These are phyloP conservation scores for Bellardia pandia DNA, from an alignment of 2,888 invertebrate genomes.

Conservation along the genomic window DNA sequence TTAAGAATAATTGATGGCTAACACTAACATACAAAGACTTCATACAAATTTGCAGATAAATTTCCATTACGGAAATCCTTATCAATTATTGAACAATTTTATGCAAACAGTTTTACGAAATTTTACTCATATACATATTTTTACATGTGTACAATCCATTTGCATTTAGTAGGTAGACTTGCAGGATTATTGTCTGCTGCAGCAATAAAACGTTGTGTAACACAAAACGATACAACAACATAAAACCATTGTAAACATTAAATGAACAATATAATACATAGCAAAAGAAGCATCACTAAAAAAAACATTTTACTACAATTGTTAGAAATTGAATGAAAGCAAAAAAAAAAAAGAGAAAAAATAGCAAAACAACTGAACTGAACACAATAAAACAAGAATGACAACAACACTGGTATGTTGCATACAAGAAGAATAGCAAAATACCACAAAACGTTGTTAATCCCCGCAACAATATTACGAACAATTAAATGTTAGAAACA, in stretches of 20 bases:
- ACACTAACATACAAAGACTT: background rate
- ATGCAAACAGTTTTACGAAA: background rate
- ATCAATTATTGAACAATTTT: conserved; percentile 29
- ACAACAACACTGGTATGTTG: conserved; percentile 9
- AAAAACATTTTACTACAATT: conserved; percentile 36
- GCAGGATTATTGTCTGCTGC: conserved; percentile 43
- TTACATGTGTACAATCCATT: background rate
- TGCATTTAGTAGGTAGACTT: background rate
- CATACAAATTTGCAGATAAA: background rate
- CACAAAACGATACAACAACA: conserved; percentile 53
- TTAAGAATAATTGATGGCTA: background rate
- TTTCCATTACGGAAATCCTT: conserved; percentile 23
- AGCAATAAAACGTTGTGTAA: conserved; percentile 29
- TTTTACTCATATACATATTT: background rate
- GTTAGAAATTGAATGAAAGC: conserved; percentile 11
- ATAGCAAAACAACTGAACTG: background rate
- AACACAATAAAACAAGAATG: conserved; percentile 5
- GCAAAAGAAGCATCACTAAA: background rate
- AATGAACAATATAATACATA: conserved; percentile 30
- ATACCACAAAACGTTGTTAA: conserved; percentile 68
- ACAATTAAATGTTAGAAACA: conserved; percentile 71
- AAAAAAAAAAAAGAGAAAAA: background rate
- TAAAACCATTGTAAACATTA: conserved; percentile 42
- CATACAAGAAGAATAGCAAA: conserved; percentile 47
- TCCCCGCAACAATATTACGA: conserved; percentile 71